Evolutionary conservation across 2,113 vertebrate species (phyloP).

Genomic region (Macroglossus sobrinus): DNA sequence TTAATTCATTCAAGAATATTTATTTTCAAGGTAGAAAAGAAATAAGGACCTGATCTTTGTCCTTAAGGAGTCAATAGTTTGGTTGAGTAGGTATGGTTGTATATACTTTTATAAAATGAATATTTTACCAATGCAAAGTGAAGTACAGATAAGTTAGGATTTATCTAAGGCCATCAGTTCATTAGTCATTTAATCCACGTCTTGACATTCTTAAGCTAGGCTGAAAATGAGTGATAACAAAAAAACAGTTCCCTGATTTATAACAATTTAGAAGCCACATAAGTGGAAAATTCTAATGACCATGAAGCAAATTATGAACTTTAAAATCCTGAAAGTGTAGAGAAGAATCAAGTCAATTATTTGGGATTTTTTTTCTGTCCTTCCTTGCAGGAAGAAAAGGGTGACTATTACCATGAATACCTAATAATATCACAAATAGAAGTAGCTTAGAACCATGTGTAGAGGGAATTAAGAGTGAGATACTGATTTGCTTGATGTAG

Average conservation of each 20-base stretch:
- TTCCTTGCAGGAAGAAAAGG: not conserved
- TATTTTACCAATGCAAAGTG: not conserved
- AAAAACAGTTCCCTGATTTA: not conserved
- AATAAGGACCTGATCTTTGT: not conserved
- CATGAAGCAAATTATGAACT: not conserved
- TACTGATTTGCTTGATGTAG: not conserved
- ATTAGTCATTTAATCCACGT: not conserved
- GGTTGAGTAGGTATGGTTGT: not conserved
- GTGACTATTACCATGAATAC: not conserved
- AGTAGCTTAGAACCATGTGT: not conserved
- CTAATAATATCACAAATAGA: not conserved
- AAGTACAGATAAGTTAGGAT: not conserved
- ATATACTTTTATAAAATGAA: not conserved
- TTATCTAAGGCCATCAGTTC: slow-evolving; percentile 3
- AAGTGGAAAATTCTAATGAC: not conserved
- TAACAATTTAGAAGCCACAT: not conserved
- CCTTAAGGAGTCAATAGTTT: not conserved
- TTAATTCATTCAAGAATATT: not conserved
- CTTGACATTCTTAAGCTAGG: not conserved
- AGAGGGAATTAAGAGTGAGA: not conserved
- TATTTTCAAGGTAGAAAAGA: not conserved
- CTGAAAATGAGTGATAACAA: not conserved
- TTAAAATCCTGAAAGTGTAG: not conserved
- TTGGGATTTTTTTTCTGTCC: not conserved
- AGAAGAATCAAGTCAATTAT: not conserved